These are phyloP conservation scores for Fistularia commersonii DNA, from an alignment of 2,797 vertebrate genomes.

Conservation along the genomic window DNA sequence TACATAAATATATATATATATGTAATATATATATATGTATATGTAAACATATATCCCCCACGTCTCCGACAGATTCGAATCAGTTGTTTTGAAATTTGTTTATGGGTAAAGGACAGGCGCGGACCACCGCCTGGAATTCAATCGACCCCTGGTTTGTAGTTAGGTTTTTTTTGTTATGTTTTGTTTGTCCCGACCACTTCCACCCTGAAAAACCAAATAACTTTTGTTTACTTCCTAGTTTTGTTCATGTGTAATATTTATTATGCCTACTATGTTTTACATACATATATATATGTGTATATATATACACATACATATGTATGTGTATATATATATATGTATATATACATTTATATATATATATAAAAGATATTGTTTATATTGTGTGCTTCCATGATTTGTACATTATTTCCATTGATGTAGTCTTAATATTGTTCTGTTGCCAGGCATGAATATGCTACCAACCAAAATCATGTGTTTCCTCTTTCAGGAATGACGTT, in stretches of 20 bases:
- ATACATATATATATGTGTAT: no score
- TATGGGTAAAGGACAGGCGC: no score
- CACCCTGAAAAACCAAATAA: slow-evolving; percentile 58
- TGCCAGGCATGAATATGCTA: slow-evolving; percentile 66
- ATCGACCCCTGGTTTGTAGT: not conserved
- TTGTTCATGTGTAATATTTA: slow-evolving; percentile 79
- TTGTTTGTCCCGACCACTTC: slow-evolving; percentile 6
- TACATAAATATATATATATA: no score
- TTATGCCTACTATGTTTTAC: slow-evolving; percentile 76
- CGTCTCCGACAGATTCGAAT: no score
- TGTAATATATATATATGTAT: no score
- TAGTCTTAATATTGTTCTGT: slow-evolving; percentile 67
- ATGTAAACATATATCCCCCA: no score
- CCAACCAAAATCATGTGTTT: slow-evolving; percentile 73
- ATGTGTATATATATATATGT: no score
- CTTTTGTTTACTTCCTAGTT: slow-evolving; percentile 67
- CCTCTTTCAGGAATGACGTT: slow-evolving; percentile 65
- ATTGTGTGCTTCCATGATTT: slow-evolving; percentile 69
- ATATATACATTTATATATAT: no score
- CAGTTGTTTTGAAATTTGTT: no score
- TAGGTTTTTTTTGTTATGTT: slow-evolving; percentile 17
- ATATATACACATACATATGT: no score
- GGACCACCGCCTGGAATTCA: no score
- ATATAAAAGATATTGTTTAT: slow-evolving; percentile 66
- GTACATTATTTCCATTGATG: slow-evolving; percentile 57